Percentiles rank a stretch among this genome's conserved stretches.
These are phyloP conservation scores for Papilio polyxenes DNA, from an alignment of 1,140 invertebrate species.

Conservation along the genomic window DNA sequence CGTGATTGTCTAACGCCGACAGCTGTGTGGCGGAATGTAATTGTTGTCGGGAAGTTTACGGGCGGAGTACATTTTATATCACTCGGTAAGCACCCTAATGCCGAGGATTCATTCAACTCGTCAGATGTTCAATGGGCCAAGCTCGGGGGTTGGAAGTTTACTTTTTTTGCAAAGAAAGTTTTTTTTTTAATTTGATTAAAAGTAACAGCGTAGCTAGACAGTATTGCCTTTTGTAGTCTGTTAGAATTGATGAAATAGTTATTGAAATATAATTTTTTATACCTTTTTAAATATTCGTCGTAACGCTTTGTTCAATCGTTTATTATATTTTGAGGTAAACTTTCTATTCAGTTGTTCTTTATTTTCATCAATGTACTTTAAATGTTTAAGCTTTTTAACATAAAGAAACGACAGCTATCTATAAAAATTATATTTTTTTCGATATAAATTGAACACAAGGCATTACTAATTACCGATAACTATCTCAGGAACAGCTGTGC, in stretches of 20 bases:
- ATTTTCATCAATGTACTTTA: neutral
- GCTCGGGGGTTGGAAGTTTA: slow-evolving; percentile 61
- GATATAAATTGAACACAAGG: neutral
- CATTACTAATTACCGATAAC: neutral
- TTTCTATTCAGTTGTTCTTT: neutral
- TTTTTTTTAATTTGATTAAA: slow-evolving; percentile 66
- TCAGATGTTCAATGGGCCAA: slow-evolving; percentile 78
- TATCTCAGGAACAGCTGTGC: slow-evolving; percentile 2
- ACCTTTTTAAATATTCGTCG: neutral
- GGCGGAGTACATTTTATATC: slow-evolving; percentile 71
- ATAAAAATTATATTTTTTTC: neutral
- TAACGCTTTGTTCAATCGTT: neutral
- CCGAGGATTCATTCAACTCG: slow-evolving; percentile 76
- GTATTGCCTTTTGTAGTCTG: neutral
- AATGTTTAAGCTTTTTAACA: no score
- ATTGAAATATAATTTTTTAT: neutral
- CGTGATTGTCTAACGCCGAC: slow-evolving; percentile 79
- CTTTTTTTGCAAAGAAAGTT: slow-evolving; percentile 60
- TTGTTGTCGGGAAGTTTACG: slow-evolving; percentile 72
- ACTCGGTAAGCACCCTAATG: slow-evolving; percentile 67
- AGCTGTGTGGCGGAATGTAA: slow-evolving; percentile 80
- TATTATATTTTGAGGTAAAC: neutral
- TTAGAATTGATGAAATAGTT: neutral
- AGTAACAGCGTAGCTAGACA: slow-evolving; percentile 42
- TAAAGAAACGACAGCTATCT: neutral